Percentiles rank a stretch among this genome's conserved stretches.
phyloP scores from a whole-genome alignment of 2,113 vertebrate genomes.

The Tenrec ecaudatus region DNA sequence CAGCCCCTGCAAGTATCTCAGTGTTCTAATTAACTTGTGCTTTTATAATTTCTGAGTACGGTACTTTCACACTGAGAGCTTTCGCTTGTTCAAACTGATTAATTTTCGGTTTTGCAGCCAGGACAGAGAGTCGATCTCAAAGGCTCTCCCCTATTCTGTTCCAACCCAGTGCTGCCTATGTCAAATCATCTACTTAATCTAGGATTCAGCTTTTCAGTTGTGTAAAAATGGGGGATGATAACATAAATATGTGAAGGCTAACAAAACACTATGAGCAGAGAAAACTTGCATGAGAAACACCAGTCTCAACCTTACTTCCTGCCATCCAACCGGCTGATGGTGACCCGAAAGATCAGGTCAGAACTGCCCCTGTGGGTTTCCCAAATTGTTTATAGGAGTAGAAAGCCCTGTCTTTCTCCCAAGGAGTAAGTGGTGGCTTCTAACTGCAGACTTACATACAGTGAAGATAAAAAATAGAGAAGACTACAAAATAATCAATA shows the following conservation, averaged over 20 bases:
- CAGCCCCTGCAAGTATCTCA: not conserved
- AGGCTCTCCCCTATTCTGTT: not conserved
- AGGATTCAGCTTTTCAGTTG: conserved; percentile 7
- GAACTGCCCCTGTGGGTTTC: too few relatives aligned
- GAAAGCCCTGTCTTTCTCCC: too few relatives aligned
- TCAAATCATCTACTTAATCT: conserved; percentile 28
- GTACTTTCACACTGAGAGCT: conserved; percentile 51
- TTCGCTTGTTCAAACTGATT: conserved; percentile 30
- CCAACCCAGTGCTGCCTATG: not conserved
- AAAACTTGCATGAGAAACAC: conserved; percentile 29
- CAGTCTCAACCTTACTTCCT: not conserved
- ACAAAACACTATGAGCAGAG: conserved; percentile 18
- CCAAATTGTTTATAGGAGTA: too few relatives aligned
- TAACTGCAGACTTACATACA: not conserved
- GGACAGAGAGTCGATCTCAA: conserved; percentile 4
- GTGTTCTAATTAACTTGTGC: conserved; percentile 54
- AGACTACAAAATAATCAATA: conserved; percentile 52
- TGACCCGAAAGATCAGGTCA: too few relatives aligned
- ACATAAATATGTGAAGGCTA: not conserved
- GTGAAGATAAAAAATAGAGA: not conserved
- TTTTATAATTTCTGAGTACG: conserved; percentile 65
- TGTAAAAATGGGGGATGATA: not conserved
- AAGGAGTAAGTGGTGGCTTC: too few relatives aligned
- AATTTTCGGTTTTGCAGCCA: conserved; percentile 56
- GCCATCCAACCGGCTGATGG: too few relatives aligned